Conservation (phyloP, 2,113 vertebrate species). For the Malurus alboscapulatus region DNA sequence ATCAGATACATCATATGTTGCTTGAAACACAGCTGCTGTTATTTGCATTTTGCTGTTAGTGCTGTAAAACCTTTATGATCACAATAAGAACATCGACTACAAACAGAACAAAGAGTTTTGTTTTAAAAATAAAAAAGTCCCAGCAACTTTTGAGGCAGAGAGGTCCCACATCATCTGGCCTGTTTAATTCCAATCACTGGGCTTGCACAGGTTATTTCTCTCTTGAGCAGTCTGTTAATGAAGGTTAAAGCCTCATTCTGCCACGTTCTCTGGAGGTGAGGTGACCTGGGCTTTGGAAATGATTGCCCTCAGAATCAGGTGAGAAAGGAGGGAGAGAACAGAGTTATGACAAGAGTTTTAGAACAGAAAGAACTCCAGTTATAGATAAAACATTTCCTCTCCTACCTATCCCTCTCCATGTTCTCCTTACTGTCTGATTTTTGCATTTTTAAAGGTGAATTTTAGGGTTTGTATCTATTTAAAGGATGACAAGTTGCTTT, state of each 20-base stretch:
- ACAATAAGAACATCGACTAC: background rate
- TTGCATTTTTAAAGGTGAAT: background rate
- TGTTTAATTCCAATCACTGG: background rate
- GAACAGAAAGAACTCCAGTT: background rate
- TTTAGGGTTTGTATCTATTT: background rate
- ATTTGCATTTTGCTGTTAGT: background rate
- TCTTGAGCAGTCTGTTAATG: background rate
- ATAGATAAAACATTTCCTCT: background rate
- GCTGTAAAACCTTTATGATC: background rate
- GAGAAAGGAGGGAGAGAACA: background rate
- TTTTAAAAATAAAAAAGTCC: background rate
- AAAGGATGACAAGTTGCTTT: background rate
- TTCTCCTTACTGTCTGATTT: background rate
- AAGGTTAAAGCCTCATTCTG: background rate
- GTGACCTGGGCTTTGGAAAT: background rate
- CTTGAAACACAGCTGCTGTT: conserved; percentile 8
- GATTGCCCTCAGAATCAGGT: background rate
- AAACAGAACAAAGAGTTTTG: background rate
- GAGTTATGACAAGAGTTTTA: background rate
- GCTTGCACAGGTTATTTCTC: background rate
- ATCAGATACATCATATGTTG: background rate
- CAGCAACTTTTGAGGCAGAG: background rate
- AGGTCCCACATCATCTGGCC: background rate
- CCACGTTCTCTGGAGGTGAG: background rate
- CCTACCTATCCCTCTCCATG: fast-evolving